Conservation (phyloP, 1,140 invertebrate genomes). For the Venturia canescens region DNA sequence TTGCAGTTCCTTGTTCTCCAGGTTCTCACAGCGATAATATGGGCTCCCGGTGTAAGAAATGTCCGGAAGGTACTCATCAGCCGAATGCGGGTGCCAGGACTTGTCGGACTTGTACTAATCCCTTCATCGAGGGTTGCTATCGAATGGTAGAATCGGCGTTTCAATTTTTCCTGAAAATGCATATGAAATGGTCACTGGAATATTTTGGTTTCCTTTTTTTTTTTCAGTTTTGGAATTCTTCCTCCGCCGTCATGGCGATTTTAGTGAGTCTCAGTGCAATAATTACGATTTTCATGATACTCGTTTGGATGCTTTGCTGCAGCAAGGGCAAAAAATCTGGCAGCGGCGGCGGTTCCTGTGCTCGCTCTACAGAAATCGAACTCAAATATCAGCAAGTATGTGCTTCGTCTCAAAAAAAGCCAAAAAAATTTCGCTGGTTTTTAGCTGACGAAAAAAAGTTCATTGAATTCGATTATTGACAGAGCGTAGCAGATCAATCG, state of each 20-base stretch:
- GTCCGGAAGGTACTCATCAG: slow-evolving; percentile 68
- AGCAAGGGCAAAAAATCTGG: slow-evolving; percentile 43
- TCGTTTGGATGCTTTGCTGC: slow-evolving; percentile 54
- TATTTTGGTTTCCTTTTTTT: background rate
- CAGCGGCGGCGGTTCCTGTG: background rate
- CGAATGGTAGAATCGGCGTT: slow-evolving; percentile 63
- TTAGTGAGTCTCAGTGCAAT: slow-evolving; percentile 50
- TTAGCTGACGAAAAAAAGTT: background rate
- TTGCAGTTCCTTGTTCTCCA: slow-evolving; percentile 68
- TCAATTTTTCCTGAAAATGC: background rate
- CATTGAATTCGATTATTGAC: background rate
- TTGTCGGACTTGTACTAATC: slow-evolving; percentile 70
- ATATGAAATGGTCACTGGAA: background rate
- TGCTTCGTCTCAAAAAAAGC: too few relatives aligned
- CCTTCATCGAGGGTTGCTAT: slow-evolving; percentile 68
- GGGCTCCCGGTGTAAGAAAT: slow-evolving; percentile 67
- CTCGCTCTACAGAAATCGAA: slow-evolving; percentile 21
- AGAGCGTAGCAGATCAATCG: slow-evolving; percentile 18
- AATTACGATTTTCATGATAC: slow-evolving; percentile 54
- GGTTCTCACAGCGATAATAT: slow-evolving; percentile 70
- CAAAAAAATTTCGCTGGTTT: background rate
- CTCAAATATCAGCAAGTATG: slow-evolving; percentile 30
- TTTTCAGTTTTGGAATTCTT: slow-evolving; percentile 61
- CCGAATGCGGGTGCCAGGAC: slow-evolving; percentile 66
- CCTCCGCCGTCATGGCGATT: slow-evolving; percentile 53